Conservation (phyloP, 2,113 vertebrate species). For the Danio rerio region DNA sequence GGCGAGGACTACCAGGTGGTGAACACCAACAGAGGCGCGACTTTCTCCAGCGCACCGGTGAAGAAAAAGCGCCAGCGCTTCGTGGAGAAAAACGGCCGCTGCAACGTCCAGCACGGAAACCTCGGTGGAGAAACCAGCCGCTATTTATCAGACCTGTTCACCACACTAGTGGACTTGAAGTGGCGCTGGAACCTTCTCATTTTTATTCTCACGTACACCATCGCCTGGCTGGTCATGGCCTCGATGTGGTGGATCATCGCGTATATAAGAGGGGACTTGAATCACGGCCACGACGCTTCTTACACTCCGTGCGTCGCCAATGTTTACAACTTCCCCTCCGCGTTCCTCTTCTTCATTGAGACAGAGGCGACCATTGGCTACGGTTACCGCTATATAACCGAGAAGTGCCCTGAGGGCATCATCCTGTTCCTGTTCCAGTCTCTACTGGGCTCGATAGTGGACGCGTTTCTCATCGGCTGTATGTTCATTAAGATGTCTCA, state of each 20-base stretch:
- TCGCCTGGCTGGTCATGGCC: conserved; percentile 90
- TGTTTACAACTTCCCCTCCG: conserved; percentile 90
- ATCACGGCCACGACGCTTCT: conserved; percentile 75
- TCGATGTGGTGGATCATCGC: conserved; percentile 92
- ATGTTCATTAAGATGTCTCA: conserved; percentile 65
- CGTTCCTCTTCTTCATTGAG: conserved; percentile 91
- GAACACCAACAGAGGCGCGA: conserved; percentile 69
- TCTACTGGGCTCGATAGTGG: conserved; percentile 87
- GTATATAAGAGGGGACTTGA: conserved; percentile 84
- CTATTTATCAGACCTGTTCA: conserved; percentile 89
- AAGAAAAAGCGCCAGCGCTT: conserved; percentile 87
- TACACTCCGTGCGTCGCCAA: conserved; percentile 88
- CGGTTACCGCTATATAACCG: conserved; percentile 88
- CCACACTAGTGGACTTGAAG: conserved; percentile 88
- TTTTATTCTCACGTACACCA: conserved; percentile 87
- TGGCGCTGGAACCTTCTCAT: conserved; percentile 91
- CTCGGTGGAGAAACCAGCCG: conserved; percentile 86
- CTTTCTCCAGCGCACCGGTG: conserved; percentile 73
- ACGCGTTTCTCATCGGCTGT: conserved; percentile 91
- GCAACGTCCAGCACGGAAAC: conserved; percentile 89
- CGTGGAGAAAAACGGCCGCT: conserved; percentile 89
- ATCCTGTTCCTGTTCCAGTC: conserved; percentile 90
- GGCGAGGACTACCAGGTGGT: conserved; percentile 87
- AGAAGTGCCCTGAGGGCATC: conserved; percentile 88
- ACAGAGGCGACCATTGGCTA: conserved; percentile 90